Conservation (phyloP, 2,797 vertebrate genomes). For the Acipenser oxyrinchus region DNA sequence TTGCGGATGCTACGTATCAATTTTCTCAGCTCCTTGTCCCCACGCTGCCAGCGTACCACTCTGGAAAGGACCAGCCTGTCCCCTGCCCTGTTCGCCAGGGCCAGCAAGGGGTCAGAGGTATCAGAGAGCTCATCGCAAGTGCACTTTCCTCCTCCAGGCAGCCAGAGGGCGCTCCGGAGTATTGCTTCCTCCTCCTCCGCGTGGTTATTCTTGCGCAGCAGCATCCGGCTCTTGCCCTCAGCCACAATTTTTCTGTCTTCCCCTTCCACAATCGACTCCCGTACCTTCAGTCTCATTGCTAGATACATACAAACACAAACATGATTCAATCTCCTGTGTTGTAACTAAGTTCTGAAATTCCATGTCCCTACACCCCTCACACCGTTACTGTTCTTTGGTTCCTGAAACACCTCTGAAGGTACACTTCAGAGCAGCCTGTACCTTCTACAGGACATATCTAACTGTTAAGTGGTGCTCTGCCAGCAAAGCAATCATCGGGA, state of each 20-base stretch:
- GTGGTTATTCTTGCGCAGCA: slow-evolving; percentile 54
- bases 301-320: slow-evolving; percentile 18
- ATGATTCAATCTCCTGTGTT: neutral
- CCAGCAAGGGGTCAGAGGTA: slow-evolving; percentile 41
- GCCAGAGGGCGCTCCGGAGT: slow-evolving; percentile 57
- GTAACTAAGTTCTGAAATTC: no score
- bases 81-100: slow-evolving; percentile 47
- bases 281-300: slow-evolving; percentile 58
- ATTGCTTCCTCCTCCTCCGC: slow-evolving; percentile 48
- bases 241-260: slow-evolving; percentile 57
- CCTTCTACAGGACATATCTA: no score
- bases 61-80: slow-evolving; percentile 55
- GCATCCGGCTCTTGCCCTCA: slow-evolving; percentile 50
- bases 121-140: slow-evolving; percentile 56
- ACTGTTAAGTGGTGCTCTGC: no score
- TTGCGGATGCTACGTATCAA: slow-evolving; percentile 59
- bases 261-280: slow-evolving; percentile 44
- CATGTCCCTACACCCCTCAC: no score
- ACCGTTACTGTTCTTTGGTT: no score
- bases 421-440: no score
- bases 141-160: slow-evolving; percentile 52
- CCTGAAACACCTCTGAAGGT: no score
- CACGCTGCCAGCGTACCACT: slow-evolving; percentile 56
- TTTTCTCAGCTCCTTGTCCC: slow-evolving; percentile 62
- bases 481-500: no score